Percentiles rank a stretch among this genome's conserved stretches.
Evolutionary conservation across 2,113 vertebrate species (phyloP).

Genomic region (Gymnogyps californianus): DNA sequence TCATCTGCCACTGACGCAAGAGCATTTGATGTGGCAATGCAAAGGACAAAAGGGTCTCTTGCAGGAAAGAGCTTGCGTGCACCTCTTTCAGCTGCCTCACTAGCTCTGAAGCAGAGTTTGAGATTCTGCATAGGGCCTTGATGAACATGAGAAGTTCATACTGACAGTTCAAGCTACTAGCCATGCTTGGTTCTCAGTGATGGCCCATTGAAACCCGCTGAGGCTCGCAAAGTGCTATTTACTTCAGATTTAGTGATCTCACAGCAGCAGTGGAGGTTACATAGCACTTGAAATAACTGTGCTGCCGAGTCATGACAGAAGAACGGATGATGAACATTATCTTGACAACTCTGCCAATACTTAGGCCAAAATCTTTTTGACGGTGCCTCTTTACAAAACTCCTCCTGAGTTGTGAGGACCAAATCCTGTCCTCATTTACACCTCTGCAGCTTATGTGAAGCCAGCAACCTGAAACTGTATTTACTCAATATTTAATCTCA

Average conservation of each 20-base stretch:
- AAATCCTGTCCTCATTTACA: not conserved
- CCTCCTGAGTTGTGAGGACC: not conserved
- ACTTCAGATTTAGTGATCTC: not conserved
- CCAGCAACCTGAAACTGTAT: not conserved
- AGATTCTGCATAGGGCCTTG: not conserved
- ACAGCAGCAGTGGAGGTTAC: not conserved
- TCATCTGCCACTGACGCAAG: rapidly evolving
- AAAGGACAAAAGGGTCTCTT: not conserved
- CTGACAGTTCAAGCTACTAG: rapidly evolving
- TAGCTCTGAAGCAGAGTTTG: not conserved
- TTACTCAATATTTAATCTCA: constrained; percentile 34
- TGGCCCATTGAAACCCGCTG: rapidly evolving
- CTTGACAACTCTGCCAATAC: constrained; percentile 25
- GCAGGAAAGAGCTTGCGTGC: not conserved
- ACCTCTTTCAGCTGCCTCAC: not conserved
- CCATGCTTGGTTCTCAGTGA: not conserved
- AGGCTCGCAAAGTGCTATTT: not conserved
- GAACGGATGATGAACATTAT: not conserved
- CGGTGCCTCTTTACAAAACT: not conserved
- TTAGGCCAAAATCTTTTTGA: not conserved
- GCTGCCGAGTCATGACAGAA: not conserved
- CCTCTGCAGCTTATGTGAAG: not conserved
- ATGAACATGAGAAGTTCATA: not conserved
- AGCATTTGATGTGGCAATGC: not conserved
- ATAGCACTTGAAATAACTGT: not conserved